phyloP scores from a whole-genome alignment of 1,140 invertebrate species.

The Caenorhabditis tropicalis region DNA sequence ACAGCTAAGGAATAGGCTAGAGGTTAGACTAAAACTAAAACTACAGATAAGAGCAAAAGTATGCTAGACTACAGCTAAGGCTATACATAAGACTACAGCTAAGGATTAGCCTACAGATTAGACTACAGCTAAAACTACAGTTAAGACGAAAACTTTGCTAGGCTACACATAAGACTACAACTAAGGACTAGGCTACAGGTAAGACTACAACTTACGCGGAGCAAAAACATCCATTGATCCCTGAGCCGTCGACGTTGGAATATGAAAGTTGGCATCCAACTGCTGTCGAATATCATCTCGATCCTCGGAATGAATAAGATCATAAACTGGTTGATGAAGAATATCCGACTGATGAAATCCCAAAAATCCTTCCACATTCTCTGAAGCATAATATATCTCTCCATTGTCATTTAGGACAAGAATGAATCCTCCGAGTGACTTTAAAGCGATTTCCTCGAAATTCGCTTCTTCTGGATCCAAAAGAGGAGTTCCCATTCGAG shows the following conservation, averaged over 20 bases:
- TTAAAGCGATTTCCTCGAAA: conserved; percentile 45
- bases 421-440: conserved; percentile 96
- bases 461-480: conserved; percentile 36
- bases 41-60: too few species aligned
- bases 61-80: too few species aligned
- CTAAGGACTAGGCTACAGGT: too few species aligned
- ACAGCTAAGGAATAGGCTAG: too few species aligned
- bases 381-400: conserved; percentile 97
- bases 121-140: too few species aligned
- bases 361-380: conserved; percentile 98
- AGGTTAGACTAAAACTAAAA: too few species aligned
- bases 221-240: conserved; percentile 80
- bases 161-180: too few species aligned
- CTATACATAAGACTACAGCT: too few species aligned
- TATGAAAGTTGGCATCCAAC: conserved; percentile 73
- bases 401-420: conserved; percentile 97
- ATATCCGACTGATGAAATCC: conserved; percentile 99
- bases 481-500: neutral
- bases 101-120: too few species aligned
- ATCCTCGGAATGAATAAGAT: conserved; percentile 97
- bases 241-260: conserved; percentile 68
- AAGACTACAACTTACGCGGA: conserved; percentile 76
- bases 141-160: too few species aligned
- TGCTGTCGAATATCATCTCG: conserved; percentile 94
- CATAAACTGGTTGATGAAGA: conserved; percentile 97